Evolutionary conservation across 2,797 vertebrate genomes (phyloP).

Genomic region (Neopelma chrysocephalum): DNA sequence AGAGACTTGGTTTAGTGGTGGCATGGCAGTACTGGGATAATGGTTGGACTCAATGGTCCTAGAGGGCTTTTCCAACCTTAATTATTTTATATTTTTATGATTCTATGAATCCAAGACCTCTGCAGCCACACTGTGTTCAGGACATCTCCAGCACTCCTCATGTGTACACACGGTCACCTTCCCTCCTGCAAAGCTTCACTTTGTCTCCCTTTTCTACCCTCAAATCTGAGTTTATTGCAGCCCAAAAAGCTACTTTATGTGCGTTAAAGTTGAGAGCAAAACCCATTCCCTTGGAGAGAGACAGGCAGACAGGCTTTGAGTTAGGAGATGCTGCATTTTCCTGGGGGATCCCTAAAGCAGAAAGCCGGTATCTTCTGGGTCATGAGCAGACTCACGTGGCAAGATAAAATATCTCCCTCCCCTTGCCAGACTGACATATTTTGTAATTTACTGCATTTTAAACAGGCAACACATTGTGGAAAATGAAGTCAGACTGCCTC

Average conservation of each 20-base stretch:
- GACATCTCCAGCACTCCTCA: neutral
- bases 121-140: neutral
- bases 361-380: neutral
- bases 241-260: neutral
- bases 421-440: neutral
- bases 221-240: neutral
- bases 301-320: neutral
- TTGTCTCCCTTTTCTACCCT: neutral
- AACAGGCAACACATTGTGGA: neutral
- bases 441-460: neutral
- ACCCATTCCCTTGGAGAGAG: neutral
- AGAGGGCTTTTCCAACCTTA: neutral
- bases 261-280: neutral
- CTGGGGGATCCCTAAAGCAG: neutral
- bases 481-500: neutral
- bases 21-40: neutral
- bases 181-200: neutral
- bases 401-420: neutral
- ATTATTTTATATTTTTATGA: neutral
- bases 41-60: neutral
- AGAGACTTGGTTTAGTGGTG: neutral
- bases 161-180: fast-evolving
- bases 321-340: neutral
- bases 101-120: neutral
- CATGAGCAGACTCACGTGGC: neutral